Evolutionary conservation across 2,888 invertebrate genomes (phyloP), one percentile per base, ranked within the genome.

Genomic region (Timandra comae): DNA sequence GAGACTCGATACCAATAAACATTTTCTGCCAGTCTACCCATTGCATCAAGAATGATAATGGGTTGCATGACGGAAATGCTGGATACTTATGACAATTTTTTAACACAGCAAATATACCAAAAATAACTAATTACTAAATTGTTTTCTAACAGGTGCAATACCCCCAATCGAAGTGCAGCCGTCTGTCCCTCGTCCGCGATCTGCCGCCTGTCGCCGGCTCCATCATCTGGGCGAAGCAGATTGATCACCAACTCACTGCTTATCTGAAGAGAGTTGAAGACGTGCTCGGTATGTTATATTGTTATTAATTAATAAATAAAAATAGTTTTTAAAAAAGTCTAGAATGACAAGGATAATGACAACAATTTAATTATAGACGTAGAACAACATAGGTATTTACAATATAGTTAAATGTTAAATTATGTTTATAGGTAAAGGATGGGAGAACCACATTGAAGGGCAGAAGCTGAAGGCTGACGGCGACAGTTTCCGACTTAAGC

Each of bases 361-460:
- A n/a, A 30, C n/a, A 3, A 16, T 13, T 16, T 12, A 22, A n/a
- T n/a, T n/a, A n/a, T n/a, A n/a, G n/a, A n/a, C n/a, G n/a, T n/a
- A 5, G 20, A 1, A 2, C 1, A 7, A 2, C 20, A 2, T 2
- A 7, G 20, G 1, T 2, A 22, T 7, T 3, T 7, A 22, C 3
- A 7, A 22, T 21, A 16, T 10, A 20, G 7, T 22, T 9, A 23
- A 27, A 16, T 30, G 21, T 24, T 27, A 20, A 5, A 7, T 7
- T 2, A 7, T 8, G 29, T 32, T 38, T 24, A 19, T 20, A 91
- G 92, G 95, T 28, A 98, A 97, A 75, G 98, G 97, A 22, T 99
- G 99, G 99, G 99, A 99, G 74, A 97, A 96, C 54, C 99, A 99
- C 70, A 96, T 99, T 29, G 99, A 99, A 78, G 99, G 99, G 7